These are phyloP conservation scores for Gymnoscopelus microlampas DNA, from an alignment of 2,797 vertebrate genomes.

Conservation along the genomic window DNA sequence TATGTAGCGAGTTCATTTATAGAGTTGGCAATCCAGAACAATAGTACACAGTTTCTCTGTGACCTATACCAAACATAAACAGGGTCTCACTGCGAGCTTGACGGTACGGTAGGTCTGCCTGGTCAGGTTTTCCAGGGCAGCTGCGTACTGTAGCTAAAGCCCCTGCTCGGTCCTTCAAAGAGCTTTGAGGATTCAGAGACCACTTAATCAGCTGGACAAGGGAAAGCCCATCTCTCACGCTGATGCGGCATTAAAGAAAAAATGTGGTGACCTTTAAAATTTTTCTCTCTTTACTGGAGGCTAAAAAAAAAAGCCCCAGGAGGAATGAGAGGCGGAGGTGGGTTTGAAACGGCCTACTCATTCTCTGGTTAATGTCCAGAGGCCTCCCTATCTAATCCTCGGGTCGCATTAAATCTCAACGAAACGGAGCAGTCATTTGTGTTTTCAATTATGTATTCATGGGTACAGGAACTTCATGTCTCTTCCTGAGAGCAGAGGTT, in stretches of 20 bases:
- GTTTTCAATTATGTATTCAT: constrained; percentile 79
- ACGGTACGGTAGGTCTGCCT: constrained; percentile 46
- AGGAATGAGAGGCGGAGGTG: constrained; percentile 72
- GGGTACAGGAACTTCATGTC: constrained; percentile 60
- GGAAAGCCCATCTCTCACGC: constrained; percentile 75
- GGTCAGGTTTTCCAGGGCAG: constrained; percentile 75
- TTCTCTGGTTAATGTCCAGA: constrained; percentile 82
- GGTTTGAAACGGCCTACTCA: constrained; percentile 70
- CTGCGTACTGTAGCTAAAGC: constrained; percentile 51
- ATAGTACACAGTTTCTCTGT: constrained; percentile 2
- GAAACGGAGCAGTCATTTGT: constrained; percentile 74
- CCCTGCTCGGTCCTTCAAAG: constrained; percentile 73
- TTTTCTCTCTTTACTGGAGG: constrained; percentile 53
- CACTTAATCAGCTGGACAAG: constrained; percentile 81
- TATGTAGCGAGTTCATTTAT: constrained; percentile 10
- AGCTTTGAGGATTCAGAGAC: constrained; percentile 80
- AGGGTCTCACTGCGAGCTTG: constrained; percentile 28
- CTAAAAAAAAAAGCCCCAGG: constrained; percentile 59
- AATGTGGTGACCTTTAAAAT: constrained; percentile 79
- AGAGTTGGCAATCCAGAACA: constrained; percentile 6
- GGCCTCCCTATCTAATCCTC: constrained; percentile 77
- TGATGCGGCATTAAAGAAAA: constrained; percentile 78
- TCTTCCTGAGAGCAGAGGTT: constrained; percentile 41
- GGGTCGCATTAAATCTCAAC: constrained; percentile 80
- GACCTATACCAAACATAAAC: not conserved